phyloP scores from a whole-genome alignment of 2,888 invertebrate species.

The Drosophila yooni region DNA sequence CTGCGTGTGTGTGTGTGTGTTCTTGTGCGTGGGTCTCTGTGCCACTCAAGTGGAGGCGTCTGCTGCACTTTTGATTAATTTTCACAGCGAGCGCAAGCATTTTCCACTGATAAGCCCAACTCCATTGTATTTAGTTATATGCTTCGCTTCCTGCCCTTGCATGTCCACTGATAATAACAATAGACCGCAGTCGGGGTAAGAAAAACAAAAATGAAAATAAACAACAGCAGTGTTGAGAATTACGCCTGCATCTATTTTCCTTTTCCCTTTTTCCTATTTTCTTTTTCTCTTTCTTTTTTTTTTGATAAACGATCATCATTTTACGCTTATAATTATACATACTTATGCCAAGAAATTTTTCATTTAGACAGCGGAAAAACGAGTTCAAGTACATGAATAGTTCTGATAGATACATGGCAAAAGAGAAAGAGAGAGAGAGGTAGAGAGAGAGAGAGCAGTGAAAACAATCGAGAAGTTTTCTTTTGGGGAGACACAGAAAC shows the following conservation, averaged over 20 bases:
- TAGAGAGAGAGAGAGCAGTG: constrained; percentile 11
- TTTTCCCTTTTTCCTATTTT: background rate
- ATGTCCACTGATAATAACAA: constrained; percentile 69
- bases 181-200: constrained; percentile 28
- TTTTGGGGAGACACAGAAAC: background rate
- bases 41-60: constrained; percentile 70
- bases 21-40: constrained; percentile 35
- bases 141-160: constrained; percentile 72
- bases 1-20: constrained; percentile 10
- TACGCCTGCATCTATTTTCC: constrained; percentile 30
- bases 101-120: constrained; percentile 60
- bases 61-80: constrained; percentile 76
- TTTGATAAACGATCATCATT: constrained; percentile 42
- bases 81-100: constrained; percentile 39
- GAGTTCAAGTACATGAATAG: constrained; percentile 60
- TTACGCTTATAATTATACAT: constrained; percentile 25
- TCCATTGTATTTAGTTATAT: constrained; percentile 41
- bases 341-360: constrained; percentile 26
- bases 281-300: background rate
- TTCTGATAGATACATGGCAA: constrained; percentile 19
- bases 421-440: constrained; percentile 7
- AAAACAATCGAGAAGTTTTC: background rate
- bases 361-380: constrained; percentile 43
- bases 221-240: constrained; percentile 8
- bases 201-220: constrained; percentile 11